Conservation (phyloP, 2,797 vertebrate genomes). For the Myripristis murdjan region DNA sequence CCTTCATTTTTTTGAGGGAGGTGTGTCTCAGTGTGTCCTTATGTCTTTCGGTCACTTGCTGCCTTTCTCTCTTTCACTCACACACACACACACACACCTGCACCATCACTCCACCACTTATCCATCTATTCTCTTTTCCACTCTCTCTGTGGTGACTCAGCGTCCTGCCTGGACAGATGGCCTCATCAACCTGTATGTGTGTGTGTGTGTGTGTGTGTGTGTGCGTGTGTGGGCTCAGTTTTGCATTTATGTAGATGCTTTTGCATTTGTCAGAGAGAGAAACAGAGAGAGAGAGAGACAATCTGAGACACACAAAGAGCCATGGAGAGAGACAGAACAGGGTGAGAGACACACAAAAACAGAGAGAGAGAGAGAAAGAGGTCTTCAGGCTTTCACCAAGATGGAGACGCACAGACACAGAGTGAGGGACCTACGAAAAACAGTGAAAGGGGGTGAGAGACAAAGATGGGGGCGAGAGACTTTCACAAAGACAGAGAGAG, state of each 20-base stretch:
- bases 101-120: slow-evolving; percentile 17
- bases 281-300: slow-evolving; percentile 1
- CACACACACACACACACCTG: slow-evolving; percentile 12
- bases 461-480: not conserved
- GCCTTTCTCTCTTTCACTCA: not conserved
- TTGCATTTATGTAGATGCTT: not conserved
- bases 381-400: too few relatives aligned
- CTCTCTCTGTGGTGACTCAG: slow-evolving; percentile 12
- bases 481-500: too few relatives aligned
- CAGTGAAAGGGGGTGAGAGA: slow-evolving; percentile 5
- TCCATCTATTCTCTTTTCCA: not conserved
- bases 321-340: not conserved
- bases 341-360: too few relatives aligned
- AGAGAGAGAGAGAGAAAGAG: too few relatives aligned
- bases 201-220: not conserved
- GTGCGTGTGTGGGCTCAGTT: not conserved
- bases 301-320: too few relatives aligned
- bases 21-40: not conserved
- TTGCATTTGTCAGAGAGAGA: not conserved
- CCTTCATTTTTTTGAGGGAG: too few relatives aligned
- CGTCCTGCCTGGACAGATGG: slow-evolving; percentile 15
- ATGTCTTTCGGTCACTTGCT: not conserved
- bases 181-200: not conserved
- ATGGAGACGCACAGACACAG: too few relatives aligned
- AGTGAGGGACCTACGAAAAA: not conserved